phyloP scores from a whole-genome alignment of 2,113 vertebrate genomes.

The Otis tarda region DNA sequence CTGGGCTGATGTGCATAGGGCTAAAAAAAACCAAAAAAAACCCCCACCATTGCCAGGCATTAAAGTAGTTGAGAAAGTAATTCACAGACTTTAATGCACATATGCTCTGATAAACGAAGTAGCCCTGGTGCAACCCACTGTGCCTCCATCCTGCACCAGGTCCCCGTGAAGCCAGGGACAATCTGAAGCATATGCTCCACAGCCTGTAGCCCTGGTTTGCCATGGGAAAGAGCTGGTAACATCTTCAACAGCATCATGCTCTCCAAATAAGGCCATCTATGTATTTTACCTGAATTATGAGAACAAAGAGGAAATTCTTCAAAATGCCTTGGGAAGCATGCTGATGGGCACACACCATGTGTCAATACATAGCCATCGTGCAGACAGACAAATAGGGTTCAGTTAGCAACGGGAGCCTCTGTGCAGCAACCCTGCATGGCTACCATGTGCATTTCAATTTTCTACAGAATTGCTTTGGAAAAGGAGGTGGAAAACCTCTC shows the following conservation, averaged over 20 bases:
- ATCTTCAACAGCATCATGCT: not conserved
- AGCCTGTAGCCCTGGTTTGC: not conserved
- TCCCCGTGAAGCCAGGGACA: not conserved
- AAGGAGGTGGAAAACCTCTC: slow-evolving; percentile 12
- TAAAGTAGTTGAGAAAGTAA: not conserved
- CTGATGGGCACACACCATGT: not conserved
- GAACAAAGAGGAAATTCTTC: not conserved
- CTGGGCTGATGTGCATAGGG: not conserved
- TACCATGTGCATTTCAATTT: not conserved
- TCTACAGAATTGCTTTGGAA: not conserved
- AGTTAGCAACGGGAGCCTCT: not conserved
- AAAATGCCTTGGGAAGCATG: not conserved
- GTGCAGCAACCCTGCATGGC: not conserved
- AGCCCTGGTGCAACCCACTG: not conserved
- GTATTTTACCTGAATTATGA: not conserved
- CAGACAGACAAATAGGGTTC: not conserved
- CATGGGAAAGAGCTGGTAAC: not conserved
- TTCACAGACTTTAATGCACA: not conserved
- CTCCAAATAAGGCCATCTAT: not conserved
- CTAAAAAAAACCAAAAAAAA: too few species aligned
- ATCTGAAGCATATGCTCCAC: not conserved
- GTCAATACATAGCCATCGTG: not conserved
- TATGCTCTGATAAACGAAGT: not conserved
- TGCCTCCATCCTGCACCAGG: not conserved
- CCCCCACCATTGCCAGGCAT: not conserved